phyloP scores from a whole-genome alignment of 2,888 invertebrate species.

The Bombyx huttoni region DNA sequence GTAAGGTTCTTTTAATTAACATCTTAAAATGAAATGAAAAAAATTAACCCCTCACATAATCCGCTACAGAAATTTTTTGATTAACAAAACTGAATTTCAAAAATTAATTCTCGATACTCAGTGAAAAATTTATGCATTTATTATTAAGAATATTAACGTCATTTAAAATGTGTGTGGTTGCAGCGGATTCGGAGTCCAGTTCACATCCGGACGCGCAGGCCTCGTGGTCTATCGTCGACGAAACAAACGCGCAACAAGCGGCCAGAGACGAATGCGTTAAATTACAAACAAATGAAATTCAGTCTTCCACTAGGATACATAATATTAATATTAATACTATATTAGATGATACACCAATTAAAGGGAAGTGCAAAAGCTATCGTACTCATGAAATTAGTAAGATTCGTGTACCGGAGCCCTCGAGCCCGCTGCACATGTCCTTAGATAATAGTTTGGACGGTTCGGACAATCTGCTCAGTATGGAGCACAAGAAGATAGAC shows the following conservation, averaged over 20 bases:
- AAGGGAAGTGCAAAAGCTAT: slow-evolving; percentile 36
- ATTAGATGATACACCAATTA: slow-evolving; percentile 47
- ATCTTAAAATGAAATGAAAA: no score
- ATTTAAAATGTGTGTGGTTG: slow-evolving; percentile 10
- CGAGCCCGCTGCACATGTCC: slow-evolving; percentile 50
- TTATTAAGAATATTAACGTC: neutral
- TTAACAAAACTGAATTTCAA: no score
- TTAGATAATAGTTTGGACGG: slow-evolving; percentile 52
- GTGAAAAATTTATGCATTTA: neutral
- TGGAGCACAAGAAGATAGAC: slow-evolving; percentile 59
- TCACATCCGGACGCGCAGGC: slow-evolving; percentile 21
- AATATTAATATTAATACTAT: slow-evolving; percentile 14
- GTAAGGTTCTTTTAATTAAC: slow-evolving; percentile 17
- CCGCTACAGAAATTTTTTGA: no score
- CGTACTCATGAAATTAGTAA: slow-evolving; percentile 53
- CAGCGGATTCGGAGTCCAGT: slow-evolving; percentile 38
- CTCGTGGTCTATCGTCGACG: slow-evolving; percentile 45
- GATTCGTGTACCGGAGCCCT: slow-evolving; percentile 35
- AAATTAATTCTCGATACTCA: no score
- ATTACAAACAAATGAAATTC: slow-evolving; percentile 20
- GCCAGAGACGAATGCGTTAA: slow-evolving; percentile 29
- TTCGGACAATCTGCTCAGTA: slow-evolving; percentile 39
- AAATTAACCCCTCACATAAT: no score
- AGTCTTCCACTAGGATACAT: slow-evolving; percentile 32
- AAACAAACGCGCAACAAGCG: slow-evolving; percentile 32